These are phyloP conservation scores for Vulpes lagopus DNA, from an alignment of 2,113 vertebrate genomes.

Conservation along the genomic window DNA sequence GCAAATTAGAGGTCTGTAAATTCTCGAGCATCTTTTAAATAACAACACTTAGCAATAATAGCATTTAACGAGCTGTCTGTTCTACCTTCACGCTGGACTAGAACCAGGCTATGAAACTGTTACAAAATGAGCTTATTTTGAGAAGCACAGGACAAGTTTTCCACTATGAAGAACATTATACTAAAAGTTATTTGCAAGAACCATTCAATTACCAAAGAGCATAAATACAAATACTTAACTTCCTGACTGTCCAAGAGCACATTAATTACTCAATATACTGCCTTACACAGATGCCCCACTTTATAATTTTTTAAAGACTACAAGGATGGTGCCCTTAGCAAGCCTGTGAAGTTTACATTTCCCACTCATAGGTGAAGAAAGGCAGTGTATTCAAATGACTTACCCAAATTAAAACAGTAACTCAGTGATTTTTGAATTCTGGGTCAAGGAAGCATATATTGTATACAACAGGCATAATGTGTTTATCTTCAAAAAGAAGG, in stretches of 20 bases:
- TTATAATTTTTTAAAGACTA: background rate
- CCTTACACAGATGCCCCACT: background rate
- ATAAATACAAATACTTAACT: background rate
- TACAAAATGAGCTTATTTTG: background rate
- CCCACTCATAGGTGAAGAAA: conserved; percentile 45
- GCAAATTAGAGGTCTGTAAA: background rate
- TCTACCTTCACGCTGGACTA: background rate
- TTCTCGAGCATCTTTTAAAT: background rate
- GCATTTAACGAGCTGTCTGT: background rate
- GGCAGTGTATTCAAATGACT: background rate
- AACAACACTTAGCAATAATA: background rate
- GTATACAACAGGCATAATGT: background rate
- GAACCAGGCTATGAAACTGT: background rate
- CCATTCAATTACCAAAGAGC: background rate
- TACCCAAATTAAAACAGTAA: conserved; percentile 5
- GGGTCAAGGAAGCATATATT: conserved; percentile 5
- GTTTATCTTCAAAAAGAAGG: conserved; percentile 14
- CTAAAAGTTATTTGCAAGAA: background rate
- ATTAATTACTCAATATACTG: background rate
- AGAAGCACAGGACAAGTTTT: conserved; percentile 12
- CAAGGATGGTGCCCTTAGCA: background rate
- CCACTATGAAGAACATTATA: background rate
- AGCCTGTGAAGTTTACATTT: background rate
- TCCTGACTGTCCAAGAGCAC: background rate
- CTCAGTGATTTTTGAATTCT: background rate